A percentile compares a stretch with the other conserved stretches of the same genome.
Conservation (phyloP, 2,113 vertebrate genomes). For the Hippopotamus amphibius region DNA sequence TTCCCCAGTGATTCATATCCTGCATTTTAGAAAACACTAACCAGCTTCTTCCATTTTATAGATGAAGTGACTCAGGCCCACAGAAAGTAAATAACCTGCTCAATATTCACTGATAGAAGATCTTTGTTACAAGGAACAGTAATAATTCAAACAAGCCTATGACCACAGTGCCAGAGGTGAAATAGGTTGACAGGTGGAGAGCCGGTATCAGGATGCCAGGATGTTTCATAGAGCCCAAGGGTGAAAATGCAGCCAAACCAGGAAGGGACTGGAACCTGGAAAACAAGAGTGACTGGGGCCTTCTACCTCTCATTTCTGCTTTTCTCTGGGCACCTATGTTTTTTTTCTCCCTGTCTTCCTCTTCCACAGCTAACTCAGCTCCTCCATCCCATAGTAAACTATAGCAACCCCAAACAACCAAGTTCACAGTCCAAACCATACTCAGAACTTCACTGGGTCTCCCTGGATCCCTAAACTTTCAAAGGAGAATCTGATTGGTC, state of each 20-base stretch:
- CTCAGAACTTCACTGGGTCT: not conserved
- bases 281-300: not conserved
- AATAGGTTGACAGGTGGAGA: too few species aligned
- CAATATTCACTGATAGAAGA: not conserved
- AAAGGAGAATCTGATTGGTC: not conserved
- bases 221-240: not conserved
- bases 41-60: not conserved
- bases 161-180: not conserved
- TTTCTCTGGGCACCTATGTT: not conserved
- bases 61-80: not conserved
- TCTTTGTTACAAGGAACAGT: not conserved
- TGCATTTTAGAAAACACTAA: not conserved
- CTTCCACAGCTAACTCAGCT: not conserved
- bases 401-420: not conserved
- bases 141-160: not conserved
- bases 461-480: not conserved
- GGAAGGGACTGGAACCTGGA: not conserved
- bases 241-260: too few species aligned
- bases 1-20: not conserved
- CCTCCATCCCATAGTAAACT: not conserved
- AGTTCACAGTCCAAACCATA: not conserved
- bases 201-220: not conserved
- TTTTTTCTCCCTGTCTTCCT: not conserved
- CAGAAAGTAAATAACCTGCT: not conserved
- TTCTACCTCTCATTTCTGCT: not conserved